Percentiles rank a stretch among this genome's conserved stretches.
Conservation (phyloP, 2,113 vertebrate genomes). For the Laticauda laticaudata region DNA sequence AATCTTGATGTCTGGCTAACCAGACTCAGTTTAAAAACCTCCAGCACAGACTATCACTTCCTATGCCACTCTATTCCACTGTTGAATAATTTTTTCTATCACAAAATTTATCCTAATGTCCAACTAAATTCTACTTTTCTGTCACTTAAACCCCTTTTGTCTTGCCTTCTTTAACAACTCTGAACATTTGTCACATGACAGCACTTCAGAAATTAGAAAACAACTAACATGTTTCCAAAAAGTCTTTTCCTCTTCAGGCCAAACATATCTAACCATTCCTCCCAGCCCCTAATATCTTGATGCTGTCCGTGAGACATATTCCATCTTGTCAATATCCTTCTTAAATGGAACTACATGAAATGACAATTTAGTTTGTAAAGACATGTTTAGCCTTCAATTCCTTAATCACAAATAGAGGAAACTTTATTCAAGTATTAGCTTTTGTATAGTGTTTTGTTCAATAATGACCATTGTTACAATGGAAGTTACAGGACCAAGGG, state of each 20-base stretch:
- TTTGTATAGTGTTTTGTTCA: not conserved
- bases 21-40: not conserved
- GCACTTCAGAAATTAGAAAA: not conserved
- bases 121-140: not conserved
- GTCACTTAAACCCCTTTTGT: not conserved
- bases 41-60: not conserved
- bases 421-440: not conserved
- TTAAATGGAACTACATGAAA: not conserved
- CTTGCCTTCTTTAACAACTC: not conserved
- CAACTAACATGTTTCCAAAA: not conserved
- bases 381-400: not conserved
- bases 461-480: not conserved
- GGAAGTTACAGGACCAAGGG: no score
- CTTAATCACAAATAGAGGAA: not conserved
- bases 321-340: not conserved
- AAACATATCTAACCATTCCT: not conserved
- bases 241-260: not conserved
- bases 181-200: not conserved
- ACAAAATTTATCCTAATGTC: not conserved
- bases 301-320: not conserved
- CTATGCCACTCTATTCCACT: not conserved
- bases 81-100: not conserved
- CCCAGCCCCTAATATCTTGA: not conserved
- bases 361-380: not conserved
- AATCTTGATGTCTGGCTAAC: not conserved